Evolutionary conservation across 2,797 vertebrate genomes (phyloP).

Genomic region (Cuculus canorus): DNA sequence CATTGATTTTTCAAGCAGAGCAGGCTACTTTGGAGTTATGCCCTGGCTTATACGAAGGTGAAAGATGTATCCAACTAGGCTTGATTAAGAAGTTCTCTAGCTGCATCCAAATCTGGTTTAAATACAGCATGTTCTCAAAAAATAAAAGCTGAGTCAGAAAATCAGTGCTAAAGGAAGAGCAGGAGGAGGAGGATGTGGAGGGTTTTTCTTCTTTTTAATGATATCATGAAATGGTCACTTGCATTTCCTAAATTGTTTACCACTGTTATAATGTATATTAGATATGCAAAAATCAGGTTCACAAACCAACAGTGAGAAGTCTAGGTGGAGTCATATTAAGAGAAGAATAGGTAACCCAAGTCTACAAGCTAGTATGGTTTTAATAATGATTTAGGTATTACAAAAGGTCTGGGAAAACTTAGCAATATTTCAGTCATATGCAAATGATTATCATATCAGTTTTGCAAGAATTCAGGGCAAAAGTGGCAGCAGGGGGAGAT

Average conservation of each 20-base stretch:
- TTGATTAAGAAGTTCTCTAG: background rate
- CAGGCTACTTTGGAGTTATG: background rate
- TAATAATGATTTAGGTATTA: slow-evolving; percentile 2
- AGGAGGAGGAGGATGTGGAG: background rate
- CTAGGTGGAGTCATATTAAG: background rate
- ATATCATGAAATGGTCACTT: background rate
- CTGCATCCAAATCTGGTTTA: slow-evolving; percentile 7
- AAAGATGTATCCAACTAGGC: background rate
- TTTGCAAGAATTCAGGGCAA: background rate
- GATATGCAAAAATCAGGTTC: background rate
- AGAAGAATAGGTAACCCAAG: background rate
- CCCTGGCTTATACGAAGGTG: background rate
- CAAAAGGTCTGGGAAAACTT: background rate
- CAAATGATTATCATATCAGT: background rate
- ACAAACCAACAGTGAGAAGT: background rate
- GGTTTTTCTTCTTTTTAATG: background rate
- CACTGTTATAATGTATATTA: background rate
- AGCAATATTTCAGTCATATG: background rate
- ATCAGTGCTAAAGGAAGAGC: background rate
- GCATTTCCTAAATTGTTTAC: background rate
- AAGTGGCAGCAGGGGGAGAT: slow-evolving; percentile 39
- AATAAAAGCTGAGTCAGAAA: slow-evolving; percentile 11
- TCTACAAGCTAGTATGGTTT: background rate
- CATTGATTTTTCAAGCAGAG: slow-evolving; percentile 8
- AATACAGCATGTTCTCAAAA: background rate